Conservation (phyloP, 2,113 vertebrate species). For the Hepsetus odoe region DNA sequence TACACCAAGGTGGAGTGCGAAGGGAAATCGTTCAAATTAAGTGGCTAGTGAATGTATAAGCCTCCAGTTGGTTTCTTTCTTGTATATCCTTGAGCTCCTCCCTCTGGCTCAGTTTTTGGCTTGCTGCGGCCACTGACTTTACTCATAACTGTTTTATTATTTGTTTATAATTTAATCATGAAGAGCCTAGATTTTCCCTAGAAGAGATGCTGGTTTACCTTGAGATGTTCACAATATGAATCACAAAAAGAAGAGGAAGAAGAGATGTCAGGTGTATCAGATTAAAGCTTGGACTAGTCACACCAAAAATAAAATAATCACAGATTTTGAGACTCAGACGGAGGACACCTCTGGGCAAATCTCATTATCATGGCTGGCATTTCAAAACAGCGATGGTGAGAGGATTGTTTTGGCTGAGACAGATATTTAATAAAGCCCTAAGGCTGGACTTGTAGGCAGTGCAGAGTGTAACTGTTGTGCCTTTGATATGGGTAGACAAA, state of each 20-base stretch:
- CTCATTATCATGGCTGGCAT: constrained; percentile 5
- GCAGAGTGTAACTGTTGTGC: constrained; percentile 2
- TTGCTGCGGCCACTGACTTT: constrained; percentile 22
- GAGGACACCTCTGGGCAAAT: background rate
- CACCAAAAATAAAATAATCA: background rate
- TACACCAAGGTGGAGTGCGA: background rate
- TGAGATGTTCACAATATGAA: constrained; percentile 46
- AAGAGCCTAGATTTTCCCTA: constrained; percentile 45
- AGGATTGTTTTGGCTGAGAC: constrained; percentile 25
- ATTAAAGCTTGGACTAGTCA: constrained; percentile 1
- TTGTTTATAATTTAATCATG: constrained; percentile 59
- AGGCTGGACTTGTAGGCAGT: constrained; percentile 29
- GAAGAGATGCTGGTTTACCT: constrained; percentile 51
- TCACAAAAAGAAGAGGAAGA: background rate
- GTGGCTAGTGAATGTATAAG: background rate
- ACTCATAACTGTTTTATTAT: constrained; percentile 54
- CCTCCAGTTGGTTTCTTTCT: background rate
- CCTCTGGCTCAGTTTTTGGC: background rate
- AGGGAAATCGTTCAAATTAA: background rate
- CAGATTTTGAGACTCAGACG: background rate
- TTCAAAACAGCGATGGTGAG: background rate
- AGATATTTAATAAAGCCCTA: constrained; percentile 23
- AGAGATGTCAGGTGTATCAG: constrained; percentile 1
- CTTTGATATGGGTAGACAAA: constrained; percentile 26
- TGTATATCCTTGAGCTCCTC: background rate